A percentile compares a stretch with the other conserved stretches of the same genome.
phyloP scores from a whole-genome alignment of 1,140 invertebrate species.

The Pristionchus pacificus region DNA sequence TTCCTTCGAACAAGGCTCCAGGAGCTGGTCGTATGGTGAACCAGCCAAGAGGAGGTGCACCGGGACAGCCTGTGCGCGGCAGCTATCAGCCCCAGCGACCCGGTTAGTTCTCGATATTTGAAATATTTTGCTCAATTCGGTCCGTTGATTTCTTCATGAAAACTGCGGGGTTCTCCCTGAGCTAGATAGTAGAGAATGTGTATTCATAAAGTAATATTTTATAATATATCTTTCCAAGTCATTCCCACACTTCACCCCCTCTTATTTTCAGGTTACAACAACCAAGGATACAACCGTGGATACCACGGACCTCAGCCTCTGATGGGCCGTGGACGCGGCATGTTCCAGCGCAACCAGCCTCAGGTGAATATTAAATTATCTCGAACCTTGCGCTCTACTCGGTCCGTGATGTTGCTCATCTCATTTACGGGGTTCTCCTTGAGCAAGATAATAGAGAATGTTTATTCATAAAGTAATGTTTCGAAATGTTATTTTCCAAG shows the following conservation, averaged over 20 bases:
- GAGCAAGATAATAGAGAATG: neutral
- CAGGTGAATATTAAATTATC: constrained; percentile 25
- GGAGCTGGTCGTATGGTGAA: constrained; percentile 11
- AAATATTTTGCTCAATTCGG: neutral
- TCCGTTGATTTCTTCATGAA: neutral
- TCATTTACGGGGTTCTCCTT: constrained; percentile 9
- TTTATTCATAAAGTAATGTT: neutral
- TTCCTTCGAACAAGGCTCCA: neutral
- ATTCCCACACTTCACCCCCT: neutral
- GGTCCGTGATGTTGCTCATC: constrained; percentile 54
- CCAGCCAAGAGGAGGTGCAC: neutral
- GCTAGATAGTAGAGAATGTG: neutral
- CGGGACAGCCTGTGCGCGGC: neutral
- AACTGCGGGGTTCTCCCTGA: neutral
- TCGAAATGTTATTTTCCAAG: constrained; percentile 24
- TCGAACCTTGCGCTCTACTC: no score
- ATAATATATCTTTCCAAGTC: neutral
- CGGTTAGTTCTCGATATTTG: neutral
- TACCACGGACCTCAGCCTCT: constrained; percentile 34
- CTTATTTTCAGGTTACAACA: neutral
- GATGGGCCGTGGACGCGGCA: constrained; percentile 11
- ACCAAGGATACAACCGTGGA: constrained; percentile 55
- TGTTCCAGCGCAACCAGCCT: constrained; percentile 28
- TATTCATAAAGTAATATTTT: neutral
- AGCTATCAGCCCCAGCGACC: neutral